Evolutionary conservation across 2,113 vertebrate genomes (phyloP).

Genomic region (Lycaon pictus): DNA sequence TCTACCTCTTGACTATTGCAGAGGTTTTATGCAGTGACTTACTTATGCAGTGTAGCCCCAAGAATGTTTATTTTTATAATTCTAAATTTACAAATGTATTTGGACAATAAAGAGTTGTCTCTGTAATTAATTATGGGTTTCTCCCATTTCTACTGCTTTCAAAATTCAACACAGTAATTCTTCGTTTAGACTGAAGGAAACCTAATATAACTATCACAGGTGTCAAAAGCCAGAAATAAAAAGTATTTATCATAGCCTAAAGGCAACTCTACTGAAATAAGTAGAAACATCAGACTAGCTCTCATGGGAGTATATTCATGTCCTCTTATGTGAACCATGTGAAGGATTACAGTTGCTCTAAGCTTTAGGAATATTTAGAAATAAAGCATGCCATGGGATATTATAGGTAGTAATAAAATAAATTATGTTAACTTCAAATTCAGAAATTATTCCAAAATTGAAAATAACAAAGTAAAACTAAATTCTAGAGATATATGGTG

Average conservation of each 20-base stretch:
- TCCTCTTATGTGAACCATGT: background rate
- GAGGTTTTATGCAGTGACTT: background rate
- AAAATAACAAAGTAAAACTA: constrained; percentile 5
- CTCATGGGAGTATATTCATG: background rate
- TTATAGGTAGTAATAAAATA: background rate
- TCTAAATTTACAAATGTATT: constrained; percentile 24
- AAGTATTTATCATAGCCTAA: constrained; percentile 4
- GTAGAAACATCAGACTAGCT: background rate
- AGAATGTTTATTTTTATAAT: background rate
- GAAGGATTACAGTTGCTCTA: background rate
- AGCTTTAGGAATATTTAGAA: background rate
- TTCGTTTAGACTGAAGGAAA: background rate
- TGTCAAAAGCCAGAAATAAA: constrained; percentile 54
- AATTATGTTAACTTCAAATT: constrained; percentile 7
- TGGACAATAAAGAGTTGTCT: background rate
- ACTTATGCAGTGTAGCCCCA: background rate
- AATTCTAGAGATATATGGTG: background rate
- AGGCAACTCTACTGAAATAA: background rate
- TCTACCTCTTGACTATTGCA: background rate
- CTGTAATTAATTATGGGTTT: background rate
- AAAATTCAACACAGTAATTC: background rate
- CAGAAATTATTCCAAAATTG: background rate
- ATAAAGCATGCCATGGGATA: background rate
- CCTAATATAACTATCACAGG: background rate
- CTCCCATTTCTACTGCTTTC: constrained; percentile 3